These are phyloP conservation scores for Dyspetes luteomarginatus DNA, from an alignment of 2,888 invertebrate genomes.

Conservation along the genomic window DNA sequence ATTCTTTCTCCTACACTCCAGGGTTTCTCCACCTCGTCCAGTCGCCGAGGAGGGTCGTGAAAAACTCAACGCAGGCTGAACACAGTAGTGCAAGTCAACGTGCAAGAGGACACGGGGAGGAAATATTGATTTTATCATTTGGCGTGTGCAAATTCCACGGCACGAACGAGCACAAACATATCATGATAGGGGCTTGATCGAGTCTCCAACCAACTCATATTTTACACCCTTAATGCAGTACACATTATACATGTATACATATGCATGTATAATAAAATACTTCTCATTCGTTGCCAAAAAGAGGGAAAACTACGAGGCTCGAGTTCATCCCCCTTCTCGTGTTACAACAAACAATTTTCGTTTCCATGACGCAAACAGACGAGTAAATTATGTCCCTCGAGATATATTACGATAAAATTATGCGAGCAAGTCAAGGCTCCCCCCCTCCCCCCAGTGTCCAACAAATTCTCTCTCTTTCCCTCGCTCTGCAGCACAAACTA, in stretches of 20 bases:
- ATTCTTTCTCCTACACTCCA: background rate
- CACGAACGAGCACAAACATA: slow-evolving; percentile 54
- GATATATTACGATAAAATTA: slow-evolving; percentile 26
- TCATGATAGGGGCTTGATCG: slow-evolving; percentile 38
- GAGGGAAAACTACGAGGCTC: background rate
- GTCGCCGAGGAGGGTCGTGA: slow-evolving; percentile 16
- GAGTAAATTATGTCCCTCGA: slow-evolving; percentile 40
- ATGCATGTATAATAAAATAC: background rate
- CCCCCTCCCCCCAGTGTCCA: background rate
- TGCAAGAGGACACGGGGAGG: slow-evolving; percentile 8
- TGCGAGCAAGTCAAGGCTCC: too few species aligned
- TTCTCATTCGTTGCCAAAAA: slow-evolving; percentile 20
- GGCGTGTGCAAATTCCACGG: slow-evolving; percentile 67
- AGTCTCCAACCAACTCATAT: slow-evolving; percentile 12
- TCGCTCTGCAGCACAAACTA: too few species aligned
- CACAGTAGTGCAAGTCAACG: slow-evolving; percentile 1
- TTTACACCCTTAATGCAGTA: background rate
- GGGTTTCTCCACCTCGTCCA: slow-evolving; percentile 20
- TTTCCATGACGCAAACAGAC: slow-evolving; percentile 35
- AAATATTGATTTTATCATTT: slow-evolving; percentile 72
- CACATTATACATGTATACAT: background rate
- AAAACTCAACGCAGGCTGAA: slow-evolving; percentile 23
- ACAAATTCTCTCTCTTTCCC: background rate
- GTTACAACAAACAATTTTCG: slow-evolving; percentile 17
- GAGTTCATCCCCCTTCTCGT: background rate